phyloP scores from a whole-genome alignment of 2,797 vertebrate species.

The Coccyzus lansbergi region DNA sequence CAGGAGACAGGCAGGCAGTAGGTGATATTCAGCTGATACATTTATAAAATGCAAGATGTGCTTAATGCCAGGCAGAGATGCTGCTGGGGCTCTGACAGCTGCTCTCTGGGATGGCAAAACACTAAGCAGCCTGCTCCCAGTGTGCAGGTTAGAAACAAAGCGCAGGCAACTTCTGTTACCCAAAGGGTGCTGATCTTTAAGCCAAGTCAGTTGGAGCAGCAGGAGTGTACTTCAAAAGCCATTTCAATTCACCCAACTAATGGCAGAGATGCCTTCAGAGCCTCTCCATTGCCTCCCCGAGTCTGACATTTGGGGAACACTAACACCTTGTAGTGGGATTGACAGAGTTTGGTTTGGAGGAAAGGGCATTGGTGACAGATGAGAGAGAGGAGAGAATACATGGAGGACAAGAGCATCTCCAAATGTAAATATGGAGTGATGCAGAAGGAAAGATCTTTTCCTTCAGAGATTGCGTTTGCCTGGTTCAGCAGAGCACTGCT shows the following conservation, averaged over 20 bases:
- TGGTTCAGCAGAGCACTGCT: background rate
- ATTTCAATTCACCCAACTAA: background rate
- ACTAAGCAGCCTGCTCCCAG: background rate
- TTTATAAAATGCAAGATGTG: background rate
- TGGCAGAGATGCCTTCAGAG: background rate
- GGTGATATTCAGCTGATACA: background rate
- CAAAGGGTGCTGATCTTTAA: background rate
- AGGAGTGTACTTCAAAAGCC: background rate
- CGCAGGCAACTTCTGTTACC: background rate
- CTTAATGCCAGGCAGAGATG: background rate
- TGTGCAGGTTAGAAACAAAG: background rate
- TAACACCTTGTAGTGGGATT: accelerated
- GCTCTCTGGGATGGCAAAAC: background rate
- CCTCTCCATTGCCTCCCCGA: background rate
- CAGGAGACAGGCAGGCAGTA: background rate
- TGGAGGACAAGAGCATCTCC: background rate
- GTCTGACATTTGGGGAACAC: background rate
- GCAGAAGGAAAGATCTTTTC: background rate
- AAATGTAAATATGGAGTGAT: accelerated
- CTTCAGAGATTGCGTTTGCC: background rate
- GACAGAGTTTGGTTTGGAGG: background rate
- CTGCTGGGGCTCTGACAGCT: background rate
- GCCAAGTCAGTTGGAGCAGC: background rate
- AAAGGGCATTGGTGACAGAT: background rate
- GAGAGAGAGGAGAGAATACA: background rate